Conservation (phyloP, 2,888 invertebrate species). For the Eupithecia centaureata region DNA sequence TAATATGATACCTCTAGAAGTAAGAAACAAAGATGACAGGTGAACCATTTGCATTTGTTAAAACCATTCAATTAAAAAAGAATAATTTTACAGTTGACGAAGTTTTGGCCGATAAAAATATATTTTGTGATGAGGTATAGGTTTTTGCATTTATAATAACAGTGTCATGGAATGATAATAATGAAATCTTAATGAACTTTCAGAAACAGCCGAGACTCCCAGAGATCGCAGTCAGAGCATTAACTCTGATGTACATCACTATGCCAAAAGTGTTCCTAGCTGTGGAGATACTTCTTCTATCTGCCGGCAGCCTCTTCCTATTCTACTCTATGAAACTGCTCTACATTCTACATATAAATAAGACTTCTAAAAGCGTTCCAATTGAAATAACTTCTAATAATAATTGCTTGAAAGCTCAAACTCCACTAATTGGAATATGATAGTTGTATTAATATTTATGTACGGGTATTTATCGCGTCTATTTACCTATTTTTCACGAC, state of each 20-base stretch:
- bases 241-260: constrained; percentile 41
- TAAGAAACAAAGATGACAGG: too few relatives aligned
- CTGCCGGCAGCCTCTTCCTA: constrained; percentile 14
- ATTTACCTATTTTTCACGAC: too few relatives aligned
- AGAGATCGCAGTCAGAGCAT: constrained; percentile 36
- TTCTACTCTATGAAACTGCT: constrained; percentile 25
- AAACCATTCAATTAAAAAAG: too few relatives aligned
- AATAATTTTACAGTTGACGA: too few relatives aligned
- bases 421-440: constrained; percentile 30
- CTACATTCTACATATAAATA: constrained; percentile 18
- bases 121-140: too few relatives aligned
- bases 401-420: constrained; percentile 22
- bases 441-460: not conserved
- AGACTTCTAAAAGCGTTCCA: constrained; percentile 14
- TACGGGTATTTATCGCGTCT: too few relatives aligned
- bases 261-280: constrained; percentile 30
- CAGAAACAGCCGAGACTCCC: constrained; percentile 45
- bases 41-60: too few relatives aligned
- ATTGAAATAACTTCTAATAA: constrained; percentile 11
- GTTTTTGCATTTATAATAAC: too few relatives aligned
- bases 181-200: too few relatives aligned
- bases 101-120: too few relatives aligned
- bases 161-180: too few relatives aligned
- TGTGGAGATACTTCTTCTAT: constrained; percentile 26
- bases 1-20: too few relatives aligned